phyloP scores from a whole-genome alignment of 2,113 vertebrate genomes.

The Nanorana parkeri region DNA sequence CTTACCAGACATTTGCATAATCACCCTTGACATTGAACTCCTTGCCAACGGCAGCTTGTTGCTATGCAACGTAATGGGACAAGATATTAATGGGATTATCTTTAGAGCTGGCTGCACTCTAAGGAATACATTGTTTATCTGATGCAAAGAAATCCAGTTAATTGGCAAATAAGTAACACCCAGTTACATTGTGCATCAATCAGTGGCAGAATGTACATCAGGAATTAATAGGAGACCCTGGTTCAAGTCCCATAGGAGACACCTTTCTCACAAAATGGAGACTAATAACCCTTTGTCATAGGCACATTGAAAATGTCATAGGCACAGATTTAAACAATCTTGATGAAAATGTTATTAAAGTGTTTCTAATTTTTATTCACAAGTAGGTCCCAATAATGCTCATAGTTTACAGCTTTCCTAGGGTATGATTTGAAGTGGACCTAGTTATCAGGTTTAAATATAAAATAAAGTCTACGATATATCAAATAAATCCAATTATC shows the following conservation, averaged over 20 bases:
- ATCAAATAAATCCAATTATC: too few relatives aligned
- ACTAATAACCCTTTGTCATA: too few relatives aligned
- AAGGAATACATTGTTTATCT: conserved; percentile 51
- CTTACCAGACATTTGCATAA: conserved; percentile 28
- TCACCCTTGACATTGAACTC: conserved; percentile 30
- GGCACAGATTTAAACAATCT: too few relatives aligned
- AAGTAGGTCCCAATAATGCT: too few relatives aligned
- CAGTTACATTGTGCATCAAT: conserved; percentile 22
- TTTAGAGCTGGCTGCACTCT: conserved; percentile 19
- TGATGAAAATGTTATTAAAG: too few relatives aligned
- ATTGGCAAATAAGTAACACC: conserved; percentile 41
- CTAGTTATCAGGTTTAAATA: too few relatives aligned
- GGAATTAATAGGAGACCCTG: conserved; percentile 4
- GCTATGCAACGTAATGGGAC: conserved; percentile 30
- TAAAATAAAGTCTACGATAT: too few relatives aligned
- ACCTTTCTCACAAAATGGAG: not conserved
- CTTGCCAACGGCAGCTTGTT: conserved; percentile 33
- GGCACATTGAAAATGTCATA: too few relatives aligned
- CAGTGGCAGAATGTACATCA: not conserved
- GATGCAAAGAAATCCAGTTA: conserved; percentile 36
- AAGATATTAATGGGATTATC: conserved; percentile 42
- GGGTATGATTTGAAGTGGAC: too few relatives aligned
- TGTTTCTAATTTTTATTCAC: too few relatives aligned
- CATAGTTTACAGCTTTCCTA: too few relatives aligned
- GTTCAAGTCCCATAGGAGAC: not conserved